phyloP scores from a whole-genome alignment of 2,888 invertebrate species.

The Caradrina clavipalpis region DNA sequence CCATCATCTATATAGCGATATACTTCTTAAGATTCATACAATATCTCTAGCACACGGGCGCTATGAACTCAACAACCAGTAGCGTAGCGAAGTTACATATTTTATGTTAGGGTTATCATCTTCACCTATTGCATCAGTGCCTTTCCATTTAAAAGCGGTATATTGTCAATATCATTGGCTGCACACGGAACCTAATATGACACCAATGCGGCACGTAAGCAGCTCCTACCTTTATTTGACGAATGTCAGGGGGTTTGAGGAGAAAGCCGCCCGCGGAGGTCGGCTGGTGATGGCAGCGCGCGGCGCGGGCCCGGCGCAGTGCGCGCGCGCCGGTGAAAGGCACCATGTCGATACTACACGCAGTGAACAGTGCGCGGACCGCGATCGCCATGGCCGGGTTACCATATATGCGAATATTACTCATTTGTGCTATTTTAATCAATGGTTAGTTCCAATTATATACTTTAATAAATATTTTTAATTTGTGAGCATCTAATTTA shows the following conservation, averaged over 20 bases:
- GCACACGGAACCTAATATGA: slow-evolving; percentile 61
- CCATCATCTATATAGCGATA: background rate
- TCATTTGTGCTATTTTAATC: slow-evolving; percentile 84
- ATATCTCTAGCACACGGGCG: background rate
- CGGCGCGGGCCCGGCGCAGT: slow-evolving; percentile 75
- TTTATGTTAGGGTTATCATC: slow-evolving; percentile 46
- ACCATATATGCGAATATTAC: slow-evolving; percentile 80
- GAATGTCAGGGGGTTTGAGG: slow-evolving; percentile 80
- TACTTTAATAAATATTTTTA: slow-evolving; percentile 46
- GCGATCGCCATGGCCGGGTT: slow-evolving; percentile 77
- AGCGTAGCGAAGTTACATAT: slow-evolving; percentile 14
- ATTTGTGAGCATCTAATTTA: slow-evolving; percentile 23
- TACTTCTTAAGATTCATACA: background rate
- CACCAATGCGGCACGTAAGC: slow-evolving; percentile 56
- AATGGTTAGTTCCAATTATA: slow-evolving; percentile 81
- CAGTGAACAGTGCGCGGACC: slow-evolving; percentile 74
- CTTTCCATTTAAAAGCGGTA: slow-evolving; percentile 51
- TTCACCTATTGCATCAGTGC: slow-evolving; percentile 45
- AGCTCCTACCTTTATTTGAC: slow-evolving; percentile 70
- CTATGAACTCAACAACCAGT: background rate
- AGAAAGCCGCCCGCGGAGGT: slow-evolving; percentile 86
- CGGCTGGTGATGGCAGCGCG: slow-evolving; percentile 75
- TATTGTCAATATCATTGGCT: slow-evolving; percentile 56
- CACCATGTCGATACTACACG: slow-evolving; percentile 79
- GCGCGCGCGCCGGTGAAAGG: slow-evolving; percentile 89